Evolutionary conservation across 2,797 vertebrate species (phyloP).

Genomic region (Typhlichthys subterraneus): DNA sequence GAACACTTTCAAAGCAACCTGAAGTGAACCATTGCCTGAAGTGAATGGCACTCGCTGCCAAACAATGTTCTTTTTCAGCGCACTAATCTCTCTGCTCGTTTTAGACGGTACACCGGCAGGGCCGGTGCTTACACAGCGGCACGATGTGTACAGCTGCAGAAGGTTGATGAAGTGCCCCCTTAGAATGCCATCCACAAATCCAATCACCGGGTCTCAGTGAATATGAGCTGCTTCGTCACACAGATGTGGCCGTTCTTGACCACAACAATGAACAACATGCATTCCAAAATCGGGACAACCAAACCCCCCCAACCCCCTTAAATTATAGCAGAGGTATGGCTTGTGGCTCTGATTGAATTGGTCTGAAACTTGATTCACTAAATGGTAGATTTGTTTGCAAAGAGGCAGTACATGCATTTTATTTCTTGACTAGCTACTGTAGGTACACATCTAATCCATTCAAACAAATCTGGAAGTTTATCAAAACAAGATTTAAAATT

Average conservation of each 20-base stretch:
- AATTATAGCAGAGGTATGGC: slow-evolving; percentile 43
- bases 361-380: slow-evolving; percentile 46
- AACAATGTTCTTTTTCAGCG: slow-evolving; percentile 41
- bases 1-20: not conserved
- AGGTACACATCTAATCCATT: slow-evolving; percentile 61
- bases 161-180: slow-evolving; percentile 37
- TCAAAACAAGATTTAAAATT: slow-evolving; percentile 37
- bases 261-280: slow-evolving; percentile 40
- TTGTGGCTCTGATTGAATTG: slow-evolving; percentile 65
- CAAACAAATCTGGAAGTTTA: slow-evolving; percentile 48
- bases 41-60: not conserved
- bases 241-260: slow-evolving; percentile 66
- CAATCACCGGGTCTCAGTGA: slow-evolving; percentile 67
- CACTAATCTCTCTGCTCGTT: slow-evolving; percentile 39
- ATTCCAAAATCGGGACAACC: slow-evolving; percentile 44
- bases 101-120: slow-evolving; percentile 6
- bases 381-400: slow-evolving; percentile 36
- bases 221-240: slow-evolving; percentile 53
- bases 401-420: slow-evolving; percentile 38
- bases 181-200: slow-evolving; percentile 47
- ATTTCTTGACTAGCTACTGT: slow-evolving; percentile 30
- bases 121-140: slow-evolving; percentile 19
- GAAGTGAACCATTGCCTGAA: not conserved
- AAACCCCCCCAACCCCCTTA: slow-evolving; percentile 21
- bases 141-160: slow-evolving; percentile 20